These are phyloP conservation scores for Hirtodrosophila alboralis DNA, from an alignment of 2,888 invertebrate species.

Conservation along the genomic window DNA sequence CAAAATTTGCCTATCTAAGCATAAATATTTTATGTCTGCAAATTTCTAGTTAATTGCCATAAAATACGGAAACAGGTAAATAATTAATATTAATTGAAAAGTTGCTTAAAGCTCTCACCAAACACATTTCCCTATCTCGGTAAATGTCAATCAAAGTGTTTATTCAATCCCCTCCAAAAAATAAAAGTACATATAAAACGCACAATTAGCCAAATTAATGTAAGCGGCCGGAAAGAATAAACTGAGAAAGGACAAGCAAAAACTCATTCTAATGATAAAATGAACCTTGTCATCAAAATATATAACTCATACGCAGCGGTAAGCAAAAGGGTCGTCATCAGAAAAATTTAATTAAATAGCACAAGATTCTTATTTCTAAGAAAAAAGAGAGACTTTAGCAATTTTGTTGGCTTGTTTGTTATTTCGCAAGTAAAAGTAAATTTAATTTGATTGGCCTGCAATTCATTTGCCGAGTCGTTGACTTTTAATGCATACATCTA, in stretches of 20 bases:
- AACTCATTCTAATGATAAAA: constrained; percentile 28
- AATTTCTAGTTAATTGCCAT: no score
- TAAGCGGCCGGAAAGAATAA: constrained; percentile 1
- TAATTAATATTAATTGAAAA: constrained; percentile 39
- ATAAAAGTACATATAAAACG: constrained; percentile 24
- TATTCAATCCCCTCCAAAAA: no score
- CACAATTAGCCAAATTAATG: constrained; percentile 45
- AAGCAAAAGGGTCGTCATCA: constrained; percentile 4
- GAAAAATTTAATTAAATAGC: constrained; percentile 46
- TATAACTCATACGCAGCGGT: constrained; percentile 55
- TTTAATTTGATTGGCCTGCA: constrained; percentile 75
- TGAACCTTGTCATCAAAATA: constrained; percentile 39
- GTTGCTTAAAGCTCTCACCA: constrained; percentile 13
- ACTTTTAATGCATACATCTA: constrained; percentile 74
- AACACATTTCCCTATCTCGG: constrained; percentile 1
- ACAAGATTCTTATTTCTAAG: constrained; percentile 15
- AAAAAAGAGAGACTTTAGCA: background rate
- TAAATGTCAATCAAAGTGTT: constrained; percentile 27
- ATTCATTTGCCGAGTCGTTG: constrained; percentile 77
- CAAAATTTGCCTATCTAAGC: no score
- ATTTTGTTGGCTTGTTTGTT: constrained; percentile 44
- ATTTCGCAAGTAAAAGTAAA: constrained; percentile 44
- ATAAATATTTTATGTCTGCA: no score
- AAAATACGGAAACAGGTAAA: constrained; percentile 10
- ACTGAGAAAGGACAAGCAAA: constrained; percentile 10